Evolutionary conservation across 2,113 vertebrate species (phyloP).

Genomic region (Anguilla japonica): DNA sequence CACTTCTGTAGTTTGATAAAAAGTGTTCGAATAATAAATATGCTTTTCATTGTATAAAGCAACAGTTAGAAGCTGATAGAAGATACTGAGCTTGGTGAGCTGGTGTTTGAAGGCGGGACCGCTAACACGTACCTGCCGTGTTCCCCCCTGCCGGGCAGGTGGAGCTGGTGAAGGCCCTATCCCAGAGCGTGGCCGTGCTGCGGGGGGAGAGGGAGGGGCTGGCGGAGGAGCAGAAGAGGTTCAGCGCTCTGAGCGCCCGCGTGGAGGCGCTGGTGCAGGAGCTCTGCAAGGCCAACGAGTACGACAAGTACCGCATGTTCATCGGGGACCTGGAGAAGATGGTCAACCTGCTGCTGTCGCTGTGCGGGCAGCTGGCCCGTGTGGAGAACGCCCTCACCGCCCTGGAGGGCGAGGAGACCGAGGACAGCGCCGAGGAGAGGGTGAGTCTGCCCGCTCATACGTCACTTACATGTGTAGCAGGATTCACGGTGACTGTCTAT

Average conservation of each 20-base stretch:
- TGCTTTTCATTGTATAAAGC: background rate
- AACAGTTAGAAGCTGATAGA: background rate
- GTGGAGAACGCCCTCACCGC: conserved; percentile 80
- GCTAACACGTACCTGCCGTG: background rate
- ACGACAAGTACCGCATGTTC: conserved; percentile 94
- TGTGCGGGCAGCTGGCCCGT: conserved; percentile 86
- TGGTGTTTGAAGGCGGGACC: background rate
- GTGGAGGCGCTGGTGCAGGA: conserved; percentile 78
- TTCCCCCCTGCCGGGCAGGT: conserved; percentile 62
- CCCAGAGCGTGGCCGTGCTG: conserved; percentile 74
- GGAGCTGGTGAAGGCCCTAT: conserved; percentile 83
- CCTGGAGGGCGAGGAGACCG: conserved; percentile 60
- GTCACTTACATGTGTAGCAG: background rate
- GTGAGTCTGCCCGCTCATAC: conserved; percentile 61
- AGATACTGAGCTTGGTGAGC: background rate
- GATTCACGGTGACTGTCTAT: too few species aligned
- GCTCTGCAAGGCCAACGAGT: conserved; percentile 85
- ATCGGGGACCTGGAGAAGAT: conserved; percentile 93
- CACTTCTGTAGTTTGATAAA: background rate
- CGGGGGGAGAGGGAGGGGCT: conserved; percentile 80
- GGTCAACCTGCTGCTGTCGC: conserved; percentile 91
- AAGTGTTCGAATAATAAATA: background rate
- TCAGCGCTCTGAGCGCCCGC: conserved; percentile 73
- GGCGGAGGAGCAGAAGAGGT: conserved; percentile 75
- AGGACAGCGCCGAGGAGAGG: conserved; percentile 74